Evolutionary conservation across 2,797 vertebrate genomes (phyloP), one percentile per base, ranked within the genome.

Genomic region (Alosa sapidissima): DNA sequence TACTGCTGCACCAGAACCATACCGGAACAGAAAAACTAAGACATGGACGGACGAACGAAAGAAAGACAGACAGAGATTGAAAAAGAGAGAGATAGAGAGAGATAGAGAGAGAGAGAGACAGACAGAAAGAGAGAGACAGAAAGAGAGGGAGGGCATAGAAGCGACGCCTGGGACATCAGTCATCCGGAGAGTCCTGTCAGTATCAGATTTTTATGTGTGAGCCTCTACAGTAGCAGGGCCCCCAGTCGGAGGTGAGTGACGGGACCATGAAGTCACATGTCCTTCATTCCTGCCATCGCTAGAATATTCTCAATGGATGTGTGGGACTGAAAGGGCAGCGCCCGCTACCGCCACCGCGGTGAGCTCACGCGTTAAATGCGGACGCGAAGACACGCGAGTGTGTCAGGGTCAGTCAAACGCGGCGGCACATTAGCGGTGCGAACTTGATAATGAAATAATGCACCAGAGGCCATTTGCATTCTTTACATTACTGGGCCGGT

Each of bases 211-310:
- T 78, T 78, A 78, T 78, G 72, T 78, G 36, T 45, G 41, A 7
- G 36, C 72, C 72, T 36, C 78, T 28, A 81, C 83, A 83, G 84
- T 47, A 65, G 83, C 55, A 36, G 81, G 52, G 36, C 72, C 72
- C 13, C 72, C 8, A 47, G 65, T 36, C 72, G 19, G 16, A 78
- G 28, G 3, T 78, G 72, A 78, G 72, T 78, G 72, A 83, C 65
- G 85, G 81, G 86, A 81, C 86, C 85, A 82, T 86, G 52, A 24
- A 68, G 88, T 87, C 89, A 86, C 78, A 87, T 87, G 84, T 54
- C 49, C 75, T 41, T 84, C 85, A 86, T 89, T 91, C 89, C 88
- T 88, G 82, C 81, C 90, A 89, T 89, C 82, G 81, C 68, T 82
- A 4, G 84, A 87, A 88, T 91, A 89, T 87, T 87, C 81, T 87